A percentile compares a stretch with the other conserved stretches of the same genome.
These are phyloP conservation scores for Phragmatobia fuliginosa DNA, from an alignment of 2,888 invertebrate species.

Conservation along the genomic window DNA sequence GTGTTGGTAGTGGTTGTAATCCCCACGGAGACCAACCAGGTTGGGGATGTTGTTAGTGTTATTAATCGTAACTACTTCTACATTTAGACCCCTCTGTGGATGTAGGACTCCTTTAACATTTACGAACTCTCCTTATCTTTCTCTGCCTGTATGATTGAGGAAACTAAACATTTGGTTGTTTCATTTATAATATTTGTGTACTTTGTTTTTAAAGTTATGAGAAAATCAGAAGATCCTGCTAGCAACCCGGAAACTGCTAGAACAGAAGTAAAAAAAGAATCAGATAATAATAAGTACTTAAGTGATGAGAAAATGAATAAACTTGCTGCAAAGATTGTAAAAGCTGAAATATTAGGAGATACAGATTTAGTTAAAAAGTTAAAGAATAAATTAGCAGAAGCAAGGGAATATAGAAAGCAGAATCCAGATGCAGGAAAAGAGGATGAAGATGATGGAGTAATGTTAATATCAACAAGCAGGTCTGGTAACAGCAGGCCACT, in stretches of 20 bases:
- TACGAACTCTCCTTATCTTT: no score
- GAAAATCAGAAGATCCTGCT: neutral
- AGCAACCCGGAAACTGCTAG: neutral
- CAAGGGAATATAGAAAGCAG: conserved; percentile 85
- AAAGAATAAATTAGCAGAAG: conserved; percentile 91
- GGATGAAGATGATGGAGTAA: conserved; percentile 83
- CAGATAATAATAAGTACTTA: conserved; percentile 72
- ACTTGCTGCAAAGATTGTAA: conserved; percentile 95
- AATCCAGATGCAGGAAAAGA: conserved; percentile 69
- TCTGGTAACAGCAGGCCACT: conserved; percentile 91
- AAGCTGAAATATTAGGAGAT: conserved; percentile 97
- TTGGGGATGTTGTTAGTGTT: no score
- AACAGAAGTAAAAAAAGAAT: conserved; percentile 21
- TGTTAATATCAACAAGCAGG: conserved; percentile 90
- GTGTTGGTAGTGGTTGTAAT: no score
- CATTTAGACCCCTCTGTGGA: no score
- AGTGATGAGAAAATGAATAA: conserved; percentile 95
- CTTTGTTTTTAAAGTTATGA: neutral
- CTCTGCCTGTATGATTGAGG: no score
- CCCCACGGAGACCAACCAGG: no score
- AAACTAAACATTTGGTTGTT: neutral
- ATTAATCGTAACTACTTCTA: no score
- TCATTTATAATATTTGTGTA: neutral
- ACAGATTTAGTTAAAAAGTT: conserved; percentile 89
- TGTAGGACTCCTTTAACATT: no score